A percentile compares a stretch with the other conserved stretches of the same genome.
These are phyloP conservation scores for Parnassius glacialis DNA, from an alignment of 2,888 invertebrate species.

Conservation along the genomic window DNA sequence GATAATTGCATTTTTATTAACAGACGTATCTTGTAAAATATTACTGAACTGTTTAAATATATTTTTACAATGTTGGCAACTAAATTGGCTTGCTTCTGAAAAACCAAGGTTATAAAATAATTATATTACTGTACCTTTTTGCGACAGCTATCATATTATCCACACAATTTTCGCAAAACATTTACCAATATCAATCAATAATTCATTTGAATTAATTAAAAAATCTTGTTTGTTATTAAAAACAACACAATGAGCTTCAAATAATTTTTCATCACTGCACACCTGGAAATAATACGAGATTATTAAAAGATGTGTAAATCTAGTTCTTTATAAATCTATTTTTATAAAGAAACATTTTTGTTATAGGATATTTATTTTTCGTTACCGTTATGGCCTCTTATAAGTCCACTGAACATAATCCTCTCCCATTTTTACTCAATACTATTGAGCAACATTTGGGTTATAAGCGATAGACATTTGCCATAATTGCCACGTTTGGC, in stretches of 20 bases:
- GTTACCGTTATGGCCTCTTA: no score
- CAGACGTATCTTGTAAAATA: constrained; percentile 33
- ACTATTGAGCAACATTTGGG: no score
- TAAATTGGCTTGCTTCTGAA: constrained; percentile 48
- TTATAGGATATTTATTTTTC: no score
- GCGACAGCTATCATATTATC: background rate
- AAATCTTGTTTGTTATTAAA: constrained; percentile 14
- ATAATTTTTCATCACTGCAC: constrained; percentile 7
- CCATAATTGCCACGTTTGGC: no score
- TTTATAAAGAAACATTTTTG: no score
- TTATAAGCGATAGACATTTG: no score
- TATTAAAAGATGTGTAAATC: no score
- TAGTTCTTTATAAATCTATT: no score
- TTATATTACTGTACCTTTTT: background rate
- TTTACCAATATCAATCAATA: constrained; percentile 19
- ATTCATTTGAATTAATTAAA: constrained; percentile 12
- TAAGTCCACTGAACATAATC: no score
- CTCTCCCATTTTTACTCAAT: no score
- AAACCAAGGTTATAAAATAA: constrained; percentile 14
- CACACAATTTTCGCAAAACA: no score
- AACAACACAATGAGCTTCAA: constrained; percentile 17
- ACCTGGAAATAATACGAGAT: constrained; percentile 12
- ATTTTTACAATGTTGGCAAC: constrained; percentile 55
- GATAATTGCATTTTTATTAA: constrained; percentile 39
- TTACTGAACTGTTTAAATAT: constrained; percentile 46